Conservation (phyloP, 2,888 invertebrate genomes). For the Leptinotarsa haldemani region DNA sequence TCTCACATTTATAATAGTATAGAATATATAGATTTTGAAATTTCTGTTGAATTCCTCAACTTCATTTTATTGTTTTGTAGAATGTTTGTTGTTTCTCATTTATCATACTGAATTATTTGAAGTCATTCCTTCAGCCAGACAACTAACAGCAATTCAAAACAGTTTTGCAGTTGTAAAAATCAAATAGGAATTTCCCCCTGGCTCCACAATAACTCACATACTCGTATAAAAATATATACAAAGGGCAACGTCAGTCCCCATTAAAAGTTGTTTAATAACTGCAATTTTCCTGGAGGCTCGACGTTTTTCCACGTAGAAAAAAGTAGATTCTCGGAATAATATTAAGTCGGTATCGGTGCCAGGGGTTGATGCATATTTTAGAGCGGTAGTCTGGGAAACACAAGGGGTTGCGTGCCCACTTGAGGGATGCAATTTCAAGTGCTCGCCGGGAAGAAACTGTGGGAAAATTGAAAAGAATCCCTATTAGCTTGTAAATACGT, state of each 20-base stretch:
- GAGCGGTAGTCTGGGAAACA: constrained; percentile 42
- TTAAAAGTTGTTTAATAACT: constrained; percentile 32
- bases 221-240: constrained; percentile 12
- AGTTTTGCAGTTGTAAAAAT: neutral
- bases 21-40: no score
- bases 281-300: constrained; percentile 26
- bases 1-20: no score
- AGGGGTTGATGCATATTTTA: constrained; percentile 46
- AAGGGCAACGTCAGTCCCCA: constrained; percentile 15
- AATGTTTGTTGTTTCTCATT: neutral
- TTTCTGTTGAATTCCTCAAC: no score
- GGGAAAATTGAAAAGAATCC: constrained; percentile 56
- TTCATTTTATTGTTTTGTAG: no score
- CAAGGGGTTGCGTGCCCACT: constrained; percentile 51
- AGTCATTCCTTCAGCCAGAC: neutral
- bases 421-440: constrained; percentile 53
- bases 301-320: constrained; percentile 29
- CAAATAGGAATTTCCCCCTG: neutral
- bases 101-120: neutral
- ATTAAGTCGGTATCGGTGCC: constrained; percentile 34
- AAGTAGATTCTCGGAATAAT: constrained; percentile 24
- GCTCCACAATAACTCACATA: constrained; percentile 6
- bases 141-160: neutral
- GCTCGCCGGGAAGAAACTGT: constrained; percentile 51
- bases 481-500: constrained; percentile 52